A percentile compares a stretch with the other conserved stretches of the same genome.
phyloP scores from a whole-genome alignment of 1,140 invertebrate genomes.

The Limonius californicus region DNA sequence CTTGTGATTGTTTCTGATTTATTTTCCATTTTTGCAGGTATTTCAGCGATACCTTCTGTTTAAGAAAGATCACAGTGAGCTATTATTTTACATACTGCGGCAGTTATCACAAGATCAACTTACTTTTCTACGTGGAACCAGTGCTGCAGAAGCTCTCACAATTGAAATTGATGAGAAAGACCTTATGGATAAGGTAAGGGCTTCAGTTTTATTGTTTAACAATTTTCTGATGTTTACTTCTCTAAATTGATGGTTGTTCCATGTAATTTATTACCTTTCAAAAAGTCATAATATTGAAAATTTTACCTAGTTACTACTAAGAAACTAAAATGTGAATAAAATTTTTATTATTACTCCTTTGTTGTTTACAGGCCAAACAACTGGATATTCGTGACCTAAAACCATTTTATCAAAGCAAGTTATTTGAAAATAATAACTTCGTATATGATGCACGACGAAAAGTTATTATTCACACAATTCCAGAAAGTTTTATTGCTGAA shows the following conservation, averaged over 20 bases:
- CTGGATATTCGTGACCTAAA: constrained; percentile 88
- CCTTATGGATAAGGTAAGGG: constrained; percentile 73
- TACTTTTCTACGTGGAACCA: constrained; percentile 79
- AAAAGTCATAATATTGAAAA: too few species aligned
- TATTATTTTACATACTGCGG: constrained; percentile 92
- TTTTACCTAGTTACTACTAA: too few species aligned
- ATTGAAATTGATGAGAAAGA: constrained; percentile 92
- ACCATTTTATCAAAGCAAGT: constrained; percentile 87
- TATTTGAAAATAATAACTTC: constrained; percentile 91
- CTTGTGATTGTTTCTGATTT: neutral
- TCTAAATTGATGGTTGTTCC: neutral
- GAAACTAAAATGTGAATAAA: neutral
- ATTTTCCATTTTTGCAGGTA: constrained; percentile 59
- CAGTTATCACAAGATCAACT: constrained; percentile 91
- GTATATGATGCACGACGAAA: constrained; percentile 79
- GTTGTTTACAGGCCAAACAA: constrained; percentile 73
- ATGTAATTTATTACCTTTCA: too few species aligned
- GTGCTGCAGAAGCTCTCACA: constrained; percentile 64
- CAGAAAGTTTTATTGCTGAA: constrained; percentile 48
- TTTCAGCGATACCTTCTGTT: constrained; percentile 92
- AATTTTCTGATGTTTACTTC: constrained; percentile 5
- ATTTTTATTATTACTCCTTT: neutral
- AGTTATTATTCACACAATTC: constrained; percentile 79
- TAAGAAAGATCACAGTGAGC: constrained; percentile 94
- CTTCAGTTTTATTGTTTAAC: neutral